phyloP scores from a whole-genome alignment of 2,888 invertebrate species.

The Stegana nigrithorax region DNA sequence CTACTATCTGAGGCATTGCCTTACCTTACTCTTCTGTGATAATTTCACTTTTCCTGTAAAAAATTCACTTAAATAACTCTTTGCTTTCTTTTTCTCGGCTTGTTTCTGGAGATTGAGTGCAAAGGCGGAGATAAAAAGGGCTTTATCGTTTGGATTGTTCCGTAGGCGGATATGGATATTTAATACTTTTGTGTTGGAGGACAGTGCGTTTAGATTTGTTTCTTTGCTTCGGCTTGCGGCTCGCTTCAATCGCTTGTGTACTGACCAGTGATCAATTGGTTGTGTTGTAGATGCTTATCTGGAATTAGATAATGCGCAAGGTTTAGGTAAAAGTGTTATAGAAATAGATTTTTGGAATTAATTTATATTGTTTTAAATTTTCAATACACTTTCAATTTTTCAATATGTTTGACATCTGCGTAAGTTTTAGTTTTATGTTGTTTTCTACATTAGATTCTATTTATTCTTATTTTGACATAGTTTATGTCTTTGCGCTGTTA shows the following conservation, averaged over 20 bases:
- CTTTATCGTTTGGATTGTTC: conserved; percentile 44
- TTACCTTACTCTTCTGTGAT: too few relatives aligned
- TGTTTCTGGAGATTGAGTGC: conserved; percentile 23
- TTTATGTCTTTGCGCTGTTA: too few relatives aligned
- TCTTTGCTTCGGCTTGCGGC: conserved; percentile 28
- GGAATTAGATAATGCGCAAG: conserved; percentile 6
- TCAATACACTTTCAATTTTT: too few relatives aligned
- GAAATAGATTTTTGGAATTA: too few relatives aligned
- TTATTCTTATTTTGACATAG: too few relatives aligned
- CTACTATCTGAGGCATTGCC: conserved; percentile 32
- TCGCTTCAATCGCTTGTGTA: conserved; percentile 32
- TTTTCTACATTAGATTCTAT: too few relatives aligned
- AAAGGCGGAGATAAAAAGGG: conserved; percentile 33
- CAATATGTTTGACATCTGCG: too few relatives aligned
- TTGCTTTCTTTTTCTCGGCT: conserved; percentile 18
- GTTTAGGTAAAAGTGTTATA: background rate
- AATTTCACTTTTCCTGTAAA: conserved; percentile 33
- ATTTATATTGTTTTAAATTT: too few relatives aligned
- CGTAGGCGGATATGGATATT: conserved; percentile 56
- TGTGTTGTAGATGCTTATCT: conserved; percentile 33
- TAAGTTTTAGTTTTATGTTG: too few relatives aligned
- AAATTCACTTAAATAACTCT: conserved; percentile 48
- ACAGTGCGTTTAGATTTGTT: conserved; percentile 41
- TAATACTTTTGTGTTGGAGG: conserved; percentile 44
- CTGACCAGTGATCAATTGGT: background rate